phyloP scores from a whole-genome alignment of 1,140 invertebrate species.

The Apis cerana region DNA sequence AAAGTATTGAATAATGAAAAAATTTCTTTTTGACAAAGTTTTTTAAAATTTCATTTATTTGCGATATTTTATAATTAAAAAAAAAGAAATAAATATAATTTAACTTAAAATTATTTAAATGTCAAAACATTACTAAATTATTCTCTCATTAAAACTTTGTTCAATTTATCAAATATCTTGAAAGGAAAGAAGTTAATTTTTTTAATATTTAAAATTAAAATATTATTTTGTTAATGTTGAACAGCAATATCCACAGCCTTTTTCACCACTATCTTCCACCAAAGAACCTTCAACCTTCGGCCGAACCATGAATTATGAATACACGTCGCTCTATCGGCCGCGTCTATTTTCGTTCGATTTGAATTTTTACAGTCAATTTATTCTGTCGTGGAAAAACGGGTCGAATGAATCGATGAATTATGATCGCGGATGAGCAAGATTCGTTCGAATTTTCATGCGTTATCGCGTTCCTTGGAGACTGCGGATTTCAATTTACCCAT shows the following conservation, averaged over 20 bases:
- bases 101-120: too few relatives aligned
- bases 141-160: too few relatives aligned
- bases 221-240: not conserved
- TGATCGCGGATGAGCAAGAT: conserved; percentile 15
- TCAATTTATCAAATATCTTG: too few relatives aligned
- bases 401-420: conserved; percentile 42
- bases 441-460: conserved; percentile 22
- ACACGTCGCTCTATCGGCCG: conserved; percentile 16
- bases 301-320: conserved; percentile 46
- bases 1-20: too few relatives aligned
- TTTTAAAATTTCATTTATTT: too few relatives aligned
- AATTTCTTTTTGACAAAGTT: too few relatives aligned
- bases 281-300: conserved; percentile 25
- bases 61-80: too few relatives aligned
- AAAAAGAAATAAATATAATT: too few relatives aligned
- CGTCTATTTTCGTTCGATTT: conserved; percentile 47
- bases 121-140: too few relatives aligned
- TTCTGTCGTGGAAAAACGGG: conserved; percentile 19
- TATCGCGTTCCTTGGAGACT: not conserved
- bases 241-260: not conserved
- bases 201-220: not conserved
- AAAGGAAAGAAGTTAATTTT: not conserved
- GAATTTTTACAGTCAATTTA: conserved; percentile 52
- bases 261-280: not conserved
- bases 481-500: not conserved